These are phyloP conservation scores for Alcis repandata DNA, from an alignment of 2,888 invertebrate species.

Conservation along the genomic window DNA sequence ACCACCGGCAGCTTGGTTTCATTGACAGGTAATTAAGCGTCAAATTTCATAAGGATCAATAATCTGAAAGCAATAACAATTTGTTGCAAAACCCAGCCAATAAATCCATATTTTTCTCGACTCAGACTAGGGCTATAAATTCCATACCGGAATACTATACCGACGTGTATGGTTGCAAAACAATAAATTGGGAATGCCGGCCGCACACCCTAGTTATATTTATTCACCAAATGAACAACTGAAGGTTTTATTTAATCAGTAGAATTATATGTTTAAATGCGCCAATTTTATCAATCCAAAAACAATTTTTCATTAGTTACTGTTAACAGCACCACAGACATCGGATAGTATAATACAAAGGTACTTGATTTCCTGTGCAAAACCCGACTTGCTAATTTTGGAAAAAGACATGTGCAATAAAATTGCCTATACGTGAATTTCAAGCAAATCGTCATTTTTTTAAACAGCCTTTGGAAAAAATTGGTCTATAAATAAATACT, in stretches of 20 bases:
- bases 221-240: slow-evolving; percentile 57
- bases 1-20: too few species aligned
- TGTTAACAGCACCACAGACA: too few species aligned
- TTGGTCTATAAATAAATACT: too few species aligned
- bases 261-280: slow-evolving; percentile 19
- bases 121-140: slow-evolving; percentile 74
- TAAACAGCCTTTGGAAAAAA: too few species aligned
- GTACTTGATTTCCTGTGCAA: too few species aligned
- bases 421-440: too few species aligned
- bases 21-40: neutral
- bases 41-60: slow-evolving; percentile 1
- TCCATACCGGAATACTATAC: slow-evolving; percentile 67
- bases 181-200: slow-evolving; percentile 75
- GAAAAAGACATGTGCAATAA: too few species aligned
- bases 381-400: too few species aligned
- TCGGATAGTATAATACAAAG: too few species aligned
- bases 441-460: too few species aligned
- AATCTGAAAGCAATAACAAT: slow-evolving; percentile 61
- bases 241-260: slow-evolving; percentile 62
- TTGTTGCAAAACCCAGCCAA: slow-evolving; percentile 67
- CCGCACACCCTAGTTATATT: slow-evolving; percentile 63
- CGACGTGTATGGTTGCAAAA: slow-evolving; percentile 72
- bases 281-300: too few species aligned
- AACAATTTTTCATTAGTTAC: too few species aligned
- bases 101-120: slow-evolving; percentile 78